These are phyloP conservation scores for Cremastobaeus sp. DNA, from an alignment of 2,888 invertebrate genomes.

Conservation along the genomic window DNA sequence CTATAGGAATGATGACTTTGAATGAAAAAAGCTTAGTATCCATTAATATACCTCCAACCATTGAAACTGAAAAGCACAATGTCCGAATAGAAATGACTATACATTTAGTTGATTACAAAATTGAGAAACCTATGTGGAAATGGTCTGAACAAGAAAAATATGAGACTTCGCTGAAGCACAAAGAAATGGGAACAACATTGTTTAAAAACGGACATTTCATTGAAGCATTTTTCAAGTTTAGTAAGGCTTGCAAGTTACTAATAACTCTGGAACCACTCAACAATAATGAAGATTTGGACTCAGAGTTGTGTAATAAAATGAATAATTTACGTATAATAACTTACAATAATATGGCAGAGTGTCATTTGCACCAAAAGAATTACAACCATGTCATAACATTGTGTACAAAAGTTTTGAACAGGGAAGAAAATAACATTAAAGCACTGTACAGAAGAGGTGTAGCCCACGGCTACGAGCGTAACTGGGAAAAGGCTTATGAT, in stretches of 20 bases:
- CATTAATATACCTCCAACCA: slow-evolving; percentile 67
- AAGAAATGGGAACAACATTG: slow-evolving; percentile 82
- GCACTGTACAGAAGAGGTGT: slow-evolving; percentile 79
- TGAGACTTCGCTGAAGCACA: slow-evolving; percentile 79
- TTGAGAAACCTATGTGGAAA: slow-evolving; percentile 80
- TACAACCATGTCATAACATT: slow-evolving; percentile 84
- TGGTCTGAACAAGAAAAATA: slow-evolving; percentile 81
- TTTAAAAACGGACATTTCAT: slow-evolving; percentile 82
- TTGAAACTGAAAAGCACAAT: slow-evolving; percentile 68
- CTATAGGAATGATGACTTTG: slow-evolving; percentile 80
- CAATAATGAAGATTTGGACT: slow-evolving; percentile 77
- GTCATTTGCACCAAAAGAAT: slow-evolving; percentile 85
- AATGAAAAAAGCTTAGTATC: slow-evolving; percentile 78
- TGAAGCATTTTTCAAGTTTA: slow-evolving; percentile 87
- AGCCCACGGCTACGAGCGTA: slow-evolving; percentile 80
- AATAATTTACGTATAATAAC: slow-evolving; percentile 83
- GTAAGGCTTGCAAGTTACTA: slow-evolving; percentile 85
- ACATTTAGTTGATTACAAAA: slow-evolving; percentile 78
- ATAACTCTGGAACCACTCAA: slow-evolving; percentile 81
- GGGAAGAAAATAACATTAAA: slow-evolving; percentile 79
- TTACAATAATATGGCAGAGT: slow-evolving; percentile 90
- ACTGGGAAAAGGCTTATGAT: slow-evolving; percentile 83
- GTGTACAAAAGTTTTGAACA: slow-evolving; percentile 79
- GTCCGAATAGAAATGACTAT: slow-evolving; percentile 78
- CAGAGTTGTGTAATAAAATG: slow-evolving; percentile 79